phyloP scores from a whole-genome alignment of 2,113 vertebrate species.

The Agapornis roseicollis region DNA sequence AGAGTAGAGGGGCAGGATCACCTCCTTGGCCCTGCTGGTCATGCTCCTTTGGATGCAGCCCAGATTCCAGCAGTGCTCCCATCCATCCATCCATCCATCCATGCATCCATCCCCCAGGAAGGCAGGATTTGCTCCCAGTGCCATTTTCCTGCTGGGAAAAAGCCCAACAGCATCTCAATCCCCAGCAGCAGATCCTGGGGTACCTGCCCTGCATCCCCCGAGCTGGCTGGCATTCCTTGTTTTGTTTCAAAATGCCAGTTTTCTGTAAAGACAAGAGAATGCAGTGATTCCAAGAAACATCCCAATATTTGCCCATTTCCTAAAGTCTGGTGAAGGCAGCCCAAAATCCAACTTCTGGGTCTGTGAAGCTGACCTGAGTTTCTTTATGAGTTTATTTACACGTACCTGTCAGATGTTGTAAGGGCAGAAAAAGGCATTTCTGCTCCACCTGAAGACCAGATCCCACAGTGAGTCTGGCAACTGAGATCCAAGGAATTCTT shows the following conservation, averaged over 20 bases:
- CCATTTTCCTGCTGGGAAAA: background rate
- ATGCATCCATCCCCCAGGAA: too few species aligned
- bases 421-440: background rate
- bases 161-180: background rate
- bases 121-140: background rate
- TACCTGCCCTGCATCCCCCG: background rate
- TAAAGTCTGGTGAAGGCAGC: background rate
- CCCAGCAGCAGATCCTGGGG: background rate
- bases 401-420: background rate
- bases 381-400: background rate
- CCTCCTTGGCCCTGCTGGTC: too few species aligned
- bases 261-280: background rate
- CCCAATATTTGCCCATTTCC: background rate
- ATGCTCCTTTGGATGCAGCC: too few species aligned
- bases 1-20: too few species aligned
- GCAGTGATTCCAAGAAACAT: background rate
- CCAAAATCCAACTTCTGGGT: background rate
- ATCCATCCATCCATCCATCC: too few species aligned
- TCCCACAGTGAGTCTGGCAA: too few species aligned
- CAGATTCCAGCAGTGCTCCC: too few species aligned
- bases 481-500: background rate
- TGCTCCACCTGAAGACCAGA: background rate
- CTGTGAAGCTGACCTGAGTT: background rate
- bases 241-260: background rate
- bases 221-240: background rate